Base-by-base conservation (phyloP, 2,113 vertebrate species). In the Notechis scutatus region DNA sequence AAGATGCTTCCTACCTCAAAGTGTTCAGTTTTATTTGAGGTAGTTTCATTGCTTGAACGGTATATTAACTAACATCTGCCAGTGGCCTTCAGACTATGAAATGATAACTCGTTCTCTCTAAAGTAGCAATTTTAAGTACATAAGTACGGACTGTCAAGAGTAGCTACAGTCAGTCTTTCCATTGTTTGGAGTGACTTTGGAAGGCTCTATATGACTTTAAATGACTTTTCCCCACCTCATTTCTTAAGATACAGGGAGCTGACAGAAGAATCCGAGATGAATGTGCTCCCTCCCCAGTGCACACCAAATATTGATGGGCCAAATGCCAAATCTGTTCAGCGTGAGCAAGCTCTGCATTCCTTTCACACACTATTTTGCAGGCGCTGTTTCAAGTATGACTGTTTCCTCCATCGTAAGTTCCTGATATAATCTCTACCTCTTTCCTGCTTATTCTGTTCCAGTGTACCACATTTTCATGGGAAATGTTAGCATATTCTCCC, bases 321-420 rank as follows among this genome's bases (percentile, higher is more conserved):
- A 0, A 98, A 98, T 1, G 99, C 99, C 85, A 99, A 98, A 97
- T 99, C 99, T 0, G 99, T 99, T 93, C 99, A 99, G 97, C 97
- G 99, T 81, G 99, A 99, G 91, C 99, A 99, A 96, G 99, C 99
- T 9, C 97, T 99, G 87, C 99, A 99, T 97, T 99, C 99, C 96
- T 99, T 99, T 97, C 99, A 99, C 97, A 99, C 99, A 0, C 98
- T 99, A 88, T 99, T 99, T 97, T 99, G 99, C 97, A 98, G 99
- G 34, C 99, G 99, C 88, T 99, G 99, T 98, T 99, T 99, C 97
- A 99, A 99, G 96, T 99, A 99, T 21, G 99, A 99, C 98, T 99
- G 99, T 94, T 99, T 99, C 95, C 98, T 99, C 94, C 99, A 99
- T 96, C 99, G 99, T 99, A 98, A 98, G 98, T 98, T 94, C 29